phyloP scores from a whole-genome alignment of 2,888 invertebrate species.

The Agonopterix subpropinquella region DNA sequence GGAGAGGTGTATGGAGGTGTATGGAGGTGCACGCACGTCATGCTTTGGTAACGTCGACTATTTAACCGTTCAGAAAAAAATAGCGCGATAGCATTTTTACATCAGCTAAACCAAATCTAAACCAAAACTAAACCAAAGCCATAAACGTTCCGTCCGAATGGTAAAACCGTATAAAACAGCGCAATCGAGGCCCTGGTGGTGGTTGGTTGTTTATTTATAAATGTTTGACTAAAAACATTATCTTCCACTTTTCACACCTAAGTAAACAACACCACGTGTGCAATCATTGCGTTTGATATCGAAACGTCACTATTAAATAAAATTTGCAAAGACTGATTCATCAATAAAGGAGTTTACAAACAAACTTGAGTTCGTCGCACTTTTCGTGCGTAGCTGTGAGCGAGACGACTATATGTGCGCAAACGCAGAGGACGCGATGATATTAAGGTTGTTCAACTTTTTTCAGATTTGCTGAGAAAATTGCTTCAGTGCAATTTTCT shows the following conservation, averaged over 20 bases:
- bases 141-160: too few relatives aligned
- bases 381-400: conserved; percentile 26
- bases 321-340: background rate
- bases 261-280: conserved; percentile 5
- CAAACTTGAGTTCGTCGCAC: conserved; percentile 47
- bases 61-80: too few relatives aligned
- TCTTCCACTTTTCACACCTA: conserved; percentile 1
- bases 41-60: too few relatives aligned
- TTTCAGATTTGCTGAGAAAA: conserved; percentile 41
- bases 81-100: too few relatives aligned
- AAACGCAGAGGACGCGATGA: conserved; percentile 32
- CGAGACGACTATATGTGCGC: conserved; percentile 30
- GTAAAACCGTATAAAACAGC: too few relatives aligned
- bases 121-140: too few relatives aligned
- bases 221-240: background rate
- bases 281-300: conserved; percentile 5
- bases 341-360: conserved; percentile 51
- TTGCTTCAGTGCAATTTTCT: conserved; percentile 40
- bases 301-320: background rate
- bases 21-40: too few relatives aligned
- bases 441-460: conserved; percentile 60
- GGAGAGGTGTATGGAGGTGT: too few relatives aligned
- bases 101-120: too few relatives aligned
- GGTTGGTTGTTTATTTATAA: too few relatives aligned
- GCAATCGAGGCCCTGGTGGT: too few relatives aligned